Conservation (phyloP, 2,888 invertebrate species). For the Sphinx pinastri region DNA sequence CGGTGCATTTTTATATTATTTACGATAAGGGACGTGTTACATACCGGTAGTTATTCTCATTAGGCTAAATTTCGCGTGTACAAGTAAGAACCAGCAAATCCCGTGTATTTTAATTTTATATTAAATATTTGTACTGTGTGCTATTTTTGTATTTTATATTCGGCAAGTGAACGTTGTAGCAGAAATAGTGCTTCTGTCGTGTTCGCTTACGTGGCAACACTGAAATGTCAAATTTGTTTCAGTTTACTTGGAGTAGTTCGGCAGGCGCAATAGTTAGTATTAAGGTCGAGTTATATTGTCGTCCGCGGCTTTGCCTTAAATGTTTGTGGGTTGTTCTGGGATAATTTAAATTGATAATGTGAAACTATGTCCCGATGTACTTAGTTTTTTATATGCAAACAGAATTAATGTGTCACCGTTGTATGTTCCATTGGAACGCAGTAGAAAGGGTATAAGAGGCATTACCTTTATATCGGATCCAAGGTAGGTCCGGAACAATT, state of each 20-base stretch:
- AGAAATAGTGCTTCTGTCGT: constrained; percentile 18
- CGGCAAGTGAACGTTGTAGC: not conserved
- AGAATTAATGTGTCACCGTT: not conserved
- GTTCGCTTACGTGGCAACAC: constrained; percentile 17
- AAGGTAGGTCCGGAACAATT: too few relatives aligned
- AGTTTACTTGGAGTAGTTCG: not conserved
- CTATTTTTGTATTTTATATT: constrained; percentile 23
- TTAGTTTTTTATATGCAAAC: not conserved
- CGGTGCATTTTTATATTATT: constrained; percentile 75
- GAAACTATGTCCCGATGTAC: not conserved
- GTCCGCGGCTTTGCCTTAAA: constrained; percentile 4
- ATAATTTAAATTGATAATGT: not conserved
- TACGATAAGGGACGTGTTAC: constrained; percentile 29
- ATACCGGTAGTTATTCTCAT: constrained; percentile 47
- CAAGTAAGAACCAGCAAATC: constrained; percentile 14
- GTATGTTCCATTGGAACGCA: not conserved
- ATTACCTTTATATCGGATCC: too few relatives aligned
- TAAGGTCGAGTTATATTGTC: constrained; percentile 29
- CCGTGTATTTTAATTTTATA: constrained; percentile 22
- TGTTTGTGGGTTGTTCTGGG: constrained; percentile 6
- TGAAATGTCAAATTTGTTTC: constrained; percentile 10
- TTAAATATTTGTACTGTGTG: constrained; percentile 19
- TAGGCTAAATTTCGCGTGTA: constrained; percentile 15
- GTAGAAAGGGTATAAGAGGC: too few relatives aligned
- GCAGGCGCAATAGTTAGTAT: constrained; percentile 27